A percentile compares a stretch with the other conserved stretches of the same genome.
phyloP scores from a whole-genome alignment of 2,888 invertebrate species.

The Beris morrisii region DNA sequence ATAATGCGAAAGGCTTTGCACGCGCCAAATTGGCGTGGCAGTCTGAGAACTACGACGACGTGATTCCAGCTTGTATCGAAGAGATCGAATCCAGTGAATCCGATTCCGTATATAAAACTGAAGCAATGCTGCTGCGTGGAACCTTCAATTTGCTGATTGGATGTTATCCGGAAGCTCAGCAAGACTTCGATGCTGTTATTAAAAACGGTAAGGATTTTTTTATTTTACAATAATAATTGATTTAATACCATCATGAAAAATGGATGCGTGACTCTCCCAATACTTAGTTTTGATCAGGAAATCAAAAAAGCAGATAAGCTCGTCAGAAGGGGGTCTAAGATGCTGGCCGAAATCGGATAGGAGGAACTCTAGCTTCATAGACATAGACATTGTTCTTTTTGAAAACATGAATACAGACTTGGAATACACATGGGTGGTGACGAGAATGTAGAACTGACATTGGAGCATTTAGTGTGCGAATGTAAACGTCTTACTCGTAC shows the following conservation, averaged over 20 bases:
- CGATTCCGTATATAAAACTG: conserved; percentile 65
- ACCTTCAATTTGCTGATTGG: conserved; percentile 82
- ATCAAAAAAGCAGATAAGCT: not conserved
- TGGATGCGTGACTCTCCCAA: not conserved
- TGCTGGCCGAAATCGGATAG: no score
- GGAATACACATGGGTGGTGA: no score
- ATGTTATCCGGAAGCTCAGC: conserved; percentile 70
- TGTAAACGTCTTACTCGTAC: no score
- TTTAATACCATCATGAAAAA: not conserved
- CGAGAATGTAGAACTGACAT: no score
- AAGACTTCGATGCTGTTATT: conserved; percentile 73
- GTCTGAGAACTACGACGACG: conserved; percentile 72
- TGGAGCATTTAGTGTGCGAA: no score
- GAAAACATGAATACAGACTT: no score
- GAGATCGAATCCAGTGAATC: conserved; percentile 68
- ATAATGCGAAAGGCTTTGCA: conserved; percentile 63
- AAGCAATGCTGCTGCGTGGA: conserved; percentile 78
- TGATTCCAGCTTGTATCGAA: conserved; percentile 78
- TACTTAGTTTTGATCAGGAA: no score
- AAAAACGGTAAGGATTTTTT: conserved; percentile 56
- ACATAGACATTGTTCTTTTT: no score
- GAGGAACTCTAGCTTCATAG: no score
- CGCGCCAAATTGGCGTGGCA: conserved; percentile 72
- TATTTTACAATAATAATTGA: not conserved
- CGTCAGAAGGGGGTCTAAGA: no score